Base-by-base conservation (phyloP, 2,888 invertebrate genomes). In the Pristionchus fissidentatus region DNA sequence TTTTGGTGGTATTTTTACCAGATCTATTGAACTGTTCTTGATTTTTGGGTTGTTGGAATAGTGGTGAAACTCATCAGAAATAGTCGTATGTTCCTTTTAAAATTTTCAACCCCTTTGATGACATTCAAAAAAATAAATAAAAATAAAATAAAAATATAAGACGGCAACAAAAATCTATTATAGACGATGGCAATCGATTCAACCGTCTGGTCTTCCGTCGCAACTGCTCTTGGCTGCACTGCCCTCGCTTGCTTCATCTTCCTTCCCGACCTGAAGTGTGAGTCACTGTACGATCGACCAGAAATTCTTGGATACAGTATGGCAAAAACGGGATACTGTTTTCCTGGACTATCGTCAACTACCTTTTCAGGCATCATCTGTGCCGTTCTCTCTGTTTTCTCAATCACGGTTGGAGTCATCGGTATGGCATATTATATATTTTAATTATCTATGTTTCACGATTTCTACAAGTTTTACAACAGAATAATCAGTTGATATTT, bases 241-340 rank as follows among this genome's bases (percentile, higher is more conserved):
- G 90, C 88, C 10, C 60, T 91, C 8, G 89, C 91, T 13, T 91
- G 91, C 57, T 83, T 90, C 79, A 80, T 90, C 62, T 90, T 90
- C 85, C 91, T 90, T 26, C 91, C 91, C 4, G 87, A 91, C 38
- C 49, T 85, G 29, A 38, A 46, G 29, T 75, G 80, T 60, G n/a
- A 41, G 70, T 55, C 10, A 55, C n/a, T n/a, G 52, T 49, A 15
- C 13, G 66, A 19, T 49, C n/a, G n/a, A n/a, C n/a, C n/a, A n/a
- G n/a, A n/a, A n/a, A n/a, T n/a, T n/a, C n/a, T n/a, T n/a, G n/a
- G n/a, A n/a, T n/a, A n/a, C n/a, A n/a, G n/a, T n/a, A n/a, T n/a
- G n/a, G n/a, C n/a, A n/a, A n/a, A 49, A 49, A 49, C 52, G 52
- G 52, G 19, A 49, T 49, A 49, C 10, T 26, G 43, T 70, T 43